Evolutionary conservation across 2,888 invertebrate species (phyloP).

Genomic region (Ophraella communa): DNA sequence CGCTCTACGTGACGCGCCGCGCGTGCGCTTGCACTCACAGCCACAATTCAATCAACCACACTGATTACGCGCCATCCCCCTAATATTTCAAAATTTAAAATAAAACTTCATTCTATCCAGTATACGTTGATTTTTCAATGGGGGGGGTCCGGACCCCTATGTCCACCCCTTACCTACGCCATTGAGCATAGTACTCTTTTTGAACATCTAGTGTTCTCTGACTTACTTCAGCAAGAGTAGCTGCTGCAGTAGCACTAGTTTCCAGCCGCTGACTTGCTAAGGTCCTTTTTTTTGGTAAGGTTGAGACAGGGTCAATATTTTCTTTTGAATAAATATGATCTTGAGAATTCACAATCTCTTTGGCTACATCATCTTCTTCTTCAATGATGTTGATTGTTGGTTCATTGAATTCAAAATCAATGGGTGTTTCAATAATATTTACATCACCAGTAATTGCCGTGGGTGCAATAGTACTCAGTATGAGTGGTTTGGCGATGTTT

Average conservation of each 20-base stretch:
- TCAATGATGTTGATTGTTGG: conserved; percentile 5
- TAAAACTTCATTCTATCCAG: too few species aligned
- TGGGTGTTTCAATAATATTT: conserved; percentile 2
- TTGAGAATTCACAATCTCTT: conserved; percentile 6
- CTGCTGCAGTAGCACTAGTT: conserved; percentile 18
- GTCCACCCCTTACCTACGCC: too few species aligned
- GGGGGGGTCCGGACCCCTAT: too few species aligned
- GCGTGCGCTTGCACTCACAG: too few species aligned
- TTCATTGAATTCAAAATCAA: conserved; percentile 12
- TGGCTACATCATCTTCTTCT: conserved; percentile 2
- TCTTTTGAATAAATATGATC: conserved; percentile 22
- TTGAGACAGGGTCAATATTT: conserved; percentile 10
- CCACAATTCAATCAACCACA: too few species aligned
- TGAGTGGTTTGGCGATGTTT: too few species aligned
- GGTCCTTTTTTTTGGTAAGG: not conserved
- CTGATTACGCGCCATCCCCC: too few species aligned
- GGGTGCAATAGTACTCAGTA: too few species aligned
- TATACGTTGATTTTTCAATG: too few species aligned
- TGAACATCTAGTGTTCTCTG: conserved; percentile 14
- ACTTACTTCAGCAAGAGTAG: conserved; percentile 19
- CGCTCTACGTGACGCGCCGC: too few species aligned
- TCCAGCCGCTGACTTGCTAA: conserved; percentile 9
- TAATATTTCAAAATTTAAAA: too few species aligned
- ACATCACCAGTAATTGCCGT: too few species aligned
- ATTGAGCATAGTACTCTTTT: conserved; percentile 14